Evolutionary conservation across 2,113 vertebrate species (phyloP), one percentile per base, ranked within the genome.

Genomic region (Lophochroa leadbeateri): DNA sequence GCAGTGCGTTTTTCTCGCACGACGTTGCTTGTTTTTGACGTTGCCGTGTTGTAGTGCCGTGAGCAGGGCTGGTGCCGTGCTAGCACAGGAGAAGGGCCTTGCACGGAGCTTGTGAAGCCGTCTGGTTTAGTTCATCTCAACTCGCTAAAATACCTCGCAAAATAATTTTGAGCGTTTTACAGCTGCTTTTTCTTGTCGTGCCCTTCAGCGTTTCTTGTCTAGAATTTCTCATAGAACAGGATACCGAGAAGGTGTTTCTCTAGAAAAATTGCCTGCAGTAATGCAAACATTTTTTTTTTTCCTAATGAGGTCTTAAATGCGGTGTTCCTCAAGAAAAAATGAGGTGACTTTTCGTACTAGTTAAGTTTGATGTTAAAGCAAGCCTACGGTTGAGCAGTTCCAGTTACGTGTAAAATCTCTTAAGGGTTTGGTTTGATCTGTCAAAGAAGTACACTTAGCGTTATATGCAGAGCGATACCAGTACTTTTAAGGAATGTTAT

Each of bases 281-380:
- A 57, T 1, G 10, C 44, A 49, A 72, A 52, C 2, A 35, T 50
- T 33, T 2, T 46, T 24, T 65, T 2, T 67, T 47, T 37, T n/a
- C 25, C 4, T 83, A 7, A 19, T 86, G 8, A 52, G 17, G 20
- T 28, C 9, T 39, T 67, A 20, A 2, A 46, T 63, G 28, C 1
- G 3, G 18, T 43, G 12, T 49, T 94, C 1, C 1, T 44, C 2
- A 13, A 19, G 25, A 28, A 52, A 58, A 57, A 46, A 50, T 20
- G 2, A 18, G 0, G 1, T n/a, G 23, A 13, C 27, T 76, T 64
- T 13, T 13, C 0, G 0, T 12, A 31, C 18, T 11, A 60, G 29
- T 47, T 44, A 68, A n/a, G 11, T 53, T 68, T 49, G 86, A 6
- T 39, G 5, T 76, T 50, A 49, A 33, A 55, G 44, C 5, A 65